phyloP scores from a whole-genome alignment of 2,888 invertebrate genomes.

The Oconnorella tubifera region DNA sequence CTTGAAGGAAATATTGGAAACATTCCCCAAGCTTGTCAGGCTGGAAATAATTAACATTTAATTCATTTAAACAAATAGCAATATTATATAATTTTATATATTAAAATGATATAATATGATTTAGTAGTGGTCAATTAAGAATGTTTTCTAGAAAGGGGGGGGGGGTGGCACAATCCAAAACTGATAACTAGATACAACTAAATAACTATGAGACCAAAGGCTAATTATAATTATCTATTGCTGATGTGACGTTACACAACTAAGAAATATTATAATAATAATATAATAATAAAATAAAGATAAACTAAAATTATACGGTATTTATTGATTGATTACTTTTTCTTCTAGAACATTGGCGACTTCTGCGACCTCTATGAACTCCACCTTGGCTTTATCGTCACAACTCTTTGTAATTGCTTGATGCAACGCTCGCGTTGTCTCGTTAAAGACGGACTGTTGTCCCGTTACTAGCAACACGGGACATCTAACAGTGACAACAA shows the following conservation, averaged over 20 bases:
- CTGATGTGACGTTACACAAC: no score
- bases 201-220: background rate
- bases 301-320: no score
- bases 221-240: no score
- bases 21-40: slow-evolving; percentile 82
- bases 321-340: no score
- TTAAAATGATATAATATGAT: background rate
- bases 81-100: background rate
- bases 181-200: no score
- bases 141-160: no score
- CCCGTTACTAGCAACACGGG: slow-evolving; percentile 70
- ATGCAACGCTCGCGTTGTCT: slow-evolving; percentile 66
- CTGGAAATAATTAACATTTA: slow-evolving; percentile 57
- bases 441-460: slow-evolving; percentile 62
- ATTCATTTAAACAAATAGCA: background rate
- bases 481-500: slow-evolving; percentile 39
- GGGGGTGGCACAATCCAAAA: no score
- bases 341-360: slow-evolving; percentile 81
- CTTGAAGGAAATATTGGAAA: slow-evolving; percentile 81
- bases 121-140: no score
- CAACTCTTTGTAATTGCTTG: slow-evolving; percentile 42
- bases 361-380: slow-evolving; percentile 77
- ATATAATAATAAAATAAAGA: no score
- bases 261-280: no score
- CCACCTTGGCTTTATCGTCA: slow-evolving; percentile 72